Evolutionary conservation across 2,888 invertebrate species (phyloP), one percentile per base, ranked within the genome.

Genomic region (Philaethria dido): DNA sequence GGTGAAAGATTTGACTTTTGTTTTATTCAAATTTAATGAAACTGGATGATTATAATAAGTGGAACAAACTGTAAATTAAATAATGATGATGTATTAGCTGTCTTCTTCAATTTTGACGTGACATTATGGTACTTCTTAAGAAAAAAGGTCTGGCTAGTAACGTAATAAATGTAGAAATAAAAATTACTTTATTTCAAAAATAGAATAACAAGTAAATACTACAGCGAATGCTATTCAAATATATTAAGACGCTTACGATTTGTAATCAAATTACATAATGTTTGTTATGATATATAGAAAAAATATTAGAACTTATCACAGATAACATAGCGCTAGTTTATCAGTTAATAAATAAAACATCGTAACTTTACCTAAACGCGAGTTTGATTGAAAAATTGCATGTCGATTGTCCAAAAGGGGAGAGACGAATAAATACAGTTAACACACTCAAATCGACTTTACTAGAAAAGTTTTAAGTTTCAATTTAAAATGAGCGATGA

Each of bases 321-420:
- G 16, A 62, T 39, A 42, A 13, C 50, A 63, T 20, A 42, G 20
- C 50, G 9, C 36, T 44, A 61, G 61, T 64, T 61, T 59, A 50
- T 52, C 59, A 63, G 55, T 60, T 60, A 47, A 64, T 64, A 57
- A 64, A 64, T 52, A 29, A 48, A 64, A 44, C 45, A 54, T 59
- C 57, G 59, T 62, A 69, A 67, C 61, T 63, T 62, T 64, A 57
- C 33, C 59, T 64, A 67, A 70, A 72, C 66, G 48, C 47, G 64
- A 59, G 52, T 69, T 65, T 86, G 85, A 91, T 91, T 92, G 89
- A 88, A 86, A 90, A 89, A 92, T 91, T 92, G 88, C 88, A 88
- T 84, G 86, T 81, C 80, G 78, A 78, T 73, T 77, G 78, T 74
- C 80, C 77, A 77, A 85, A 82, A 79, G 84, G 86, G 86, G 86